Evolutionary conservation across 1,140 invertebrate genomes (phyloP).

Genomic region (Drosophila lacteicornis): DNA sequence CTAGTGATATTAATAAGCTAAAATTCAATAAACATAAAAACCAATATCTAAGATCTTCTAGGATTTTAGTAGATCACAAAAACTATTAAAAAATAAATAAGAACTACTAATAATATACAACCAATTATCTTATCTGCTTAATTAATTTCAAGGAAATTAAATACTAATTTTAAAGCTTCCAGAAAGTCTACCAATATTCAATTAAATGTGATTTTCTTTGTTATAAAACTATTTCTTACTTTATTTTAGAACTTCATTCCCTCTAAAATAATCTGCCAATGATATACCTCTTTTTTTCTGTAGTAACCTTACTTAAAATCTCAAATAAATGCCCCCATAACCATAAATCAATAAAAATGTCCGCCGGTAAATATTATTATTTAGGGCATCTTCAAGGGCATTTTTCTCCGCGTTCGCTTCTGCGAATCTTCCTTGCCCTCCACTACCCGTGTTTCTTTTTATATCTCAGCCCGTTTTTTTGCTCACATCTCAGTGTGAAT

Average conservation of each 20-base stretch:
- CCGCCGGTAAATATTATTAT: not conserved
- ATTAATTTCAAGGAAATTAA: not conserved
- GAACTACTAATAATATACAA: too few species aligned
- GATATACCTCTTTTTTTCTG: not conserved
- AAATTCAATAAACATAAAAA: not conserved
- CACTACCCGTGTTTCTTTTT: not conserved
- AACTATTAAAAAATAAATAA: too few species aligned
- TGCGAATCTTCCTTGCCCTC: conserved; percentile 3
- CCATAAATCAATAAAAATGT: conserved; percentile 6
- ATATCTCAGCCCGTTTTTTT: conserved; percentile 9
- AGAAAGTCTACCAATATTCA: not conserved
- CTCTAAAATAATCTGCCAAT: not conserved
- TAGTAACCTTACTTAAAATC: not conserved
- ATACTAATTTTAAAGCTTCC: not conserved
- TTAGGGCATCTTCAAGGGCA: conserved; percentile 6
- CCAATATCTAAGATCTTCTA: too few species aligned
- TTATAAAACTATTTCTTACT: not conserved
- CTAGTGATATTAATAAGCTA: too few species aligned
- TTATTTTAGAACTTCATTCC: not conserved
- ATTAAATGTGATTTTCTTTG: not conserved
- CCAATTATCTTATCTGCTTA: too few species aligned
- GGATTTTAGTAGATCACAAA: too few species aligned
- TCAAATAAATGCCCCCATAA: not conserved
- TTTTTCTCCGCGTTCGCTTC: conserved; percentile 1
- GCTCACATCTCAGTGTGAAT: conserved; percentile 3